Evolutionary conservation across 2,113 vertebrate species (phyloP).

Genomic region (Phoxinus phoxinus): DNA sequence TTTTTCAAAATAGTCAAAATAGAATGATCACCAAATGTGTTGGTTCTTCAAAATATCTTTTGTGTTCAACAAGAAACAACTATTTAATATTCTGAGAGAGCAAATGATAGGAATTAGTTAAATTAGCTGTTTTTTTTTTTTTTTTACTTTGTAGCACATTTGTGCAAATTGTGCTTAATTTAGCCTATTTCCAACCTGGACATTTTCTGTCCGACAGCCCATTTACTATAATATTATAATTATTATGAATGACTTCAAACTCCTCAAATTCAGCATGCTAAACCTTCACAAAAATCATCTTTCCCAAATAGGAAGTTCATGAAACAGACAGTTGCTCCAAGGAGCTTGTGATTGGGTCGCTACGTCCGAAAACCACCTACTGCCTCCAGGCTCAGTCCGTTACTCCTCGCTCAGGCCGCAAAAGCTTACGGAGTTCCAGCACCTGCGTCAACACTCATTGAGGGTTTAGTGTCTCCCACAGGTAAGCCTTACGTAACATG

Average conservation of each 20-base stretch:
- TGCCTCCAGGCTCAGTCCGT: slow-evolving; percentile 71
- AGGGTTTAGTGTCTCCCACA: slow-evolving; percentile 26
- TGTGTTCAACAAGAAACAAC: not conserved
- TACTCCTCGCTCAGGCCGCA: slow-evolving; percentile 56
- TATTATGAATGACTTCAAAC: not conserved
- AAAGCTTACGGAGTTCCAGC: slow-evolving; percentile 59
- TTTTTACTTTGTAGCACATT: not conserved
- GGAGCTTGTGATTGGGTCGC: slow-evolving; percentile 58
- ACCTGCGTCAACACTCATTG: slow-evolving; percentile 66
- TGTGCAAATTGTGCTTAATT: not conserved
- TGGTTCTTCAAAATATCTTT: not conserved
- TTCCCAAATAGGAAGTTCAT: slow-evolving; percentile 57
- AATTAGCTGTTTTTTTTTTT: not conserved
- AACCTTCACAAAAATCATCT: not conserved
- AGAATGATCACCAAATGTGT: not conserved
- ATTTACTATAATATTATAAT: not conserved
- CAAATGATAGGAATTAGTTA: not conserved
- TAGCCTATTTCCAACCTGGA: not conserved
- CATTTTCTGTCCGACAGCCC: not conserved
- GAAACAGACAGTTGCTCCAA: slow-evolving; percentile 59
- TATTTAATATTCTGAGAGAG: not conserved
- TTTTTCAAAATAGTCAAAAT: no score
- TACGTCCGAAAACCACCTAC: slow-evolving; percentile 63
- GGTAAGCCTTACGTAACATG: not conserved
- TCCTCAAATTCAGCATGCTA: not conserved